Evolutionary conservation across 2,113 vertebrate genomes (phyloP).

Genomic region (Oceanodroma tethys): DNA sequence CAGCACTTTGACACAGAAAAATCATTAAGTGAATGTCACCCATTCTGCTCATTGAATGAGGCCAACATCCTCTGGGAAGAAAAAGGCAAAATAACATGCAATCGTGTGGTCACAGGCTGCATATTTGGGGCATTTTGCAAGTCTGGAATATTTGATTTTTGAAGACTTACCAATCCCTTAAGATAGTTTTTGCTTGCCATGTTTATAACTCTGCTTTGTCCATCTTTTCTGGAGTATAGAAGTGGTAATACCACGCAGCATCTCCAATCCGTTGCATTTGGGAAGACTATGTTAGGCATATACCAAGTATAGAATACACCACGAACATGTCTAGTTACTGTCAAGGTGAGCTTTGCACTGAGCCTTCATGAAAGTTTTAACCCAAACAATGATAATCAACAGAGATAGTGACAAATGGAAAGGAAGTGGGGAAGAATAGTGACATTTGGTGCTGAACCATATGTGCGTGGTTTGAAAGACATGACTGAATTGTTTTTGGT

Average conservation of each 20-base stretch:
- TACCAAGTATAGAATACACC: background rate
- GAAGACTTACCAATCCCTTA: background rate
- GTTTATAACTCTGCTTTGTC: background rate
- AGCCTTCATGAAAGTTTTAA: slow-evolving; percentile 58
- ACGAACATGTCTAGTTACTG: background rate
- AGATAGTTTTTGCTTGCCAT: background rate
- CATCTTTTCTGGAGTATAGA: background rate
- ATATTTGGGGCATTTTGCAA: background rate
- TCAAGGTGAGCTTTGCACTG: slow-evolving; percentile 38
- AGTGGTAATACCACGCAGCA: background rate
- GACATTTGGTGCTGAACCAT: slow-evolving; percentile 85
- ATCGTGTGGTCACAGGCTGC: background rate
- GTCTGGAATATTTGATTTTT: background rate
- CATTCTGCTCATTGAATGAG: background rate
- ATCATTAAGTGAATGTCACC: background rate
- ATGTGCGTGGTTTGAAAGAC: slow-evolving; percentile 86
- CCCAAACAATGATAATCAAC: slow-evolving; percentile 67
- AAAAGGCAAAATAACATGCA: background rate
- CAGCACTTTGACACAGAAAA: background rate
- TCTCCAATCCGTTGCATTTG: background rate
- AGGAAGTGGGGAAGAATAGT: slow-evolving; percentile 75
- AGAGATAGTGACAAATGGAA: slow-evolving; percentile 64
- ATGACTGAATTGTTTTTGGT: slow-evolving; percentile 86
- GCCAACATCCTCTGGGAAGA: background rate
- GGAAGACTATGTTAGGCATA: background rate